Conservation (phyloP, 2,888 invertebrate species). For the Hirtodrosophila alboralis region DNA sequence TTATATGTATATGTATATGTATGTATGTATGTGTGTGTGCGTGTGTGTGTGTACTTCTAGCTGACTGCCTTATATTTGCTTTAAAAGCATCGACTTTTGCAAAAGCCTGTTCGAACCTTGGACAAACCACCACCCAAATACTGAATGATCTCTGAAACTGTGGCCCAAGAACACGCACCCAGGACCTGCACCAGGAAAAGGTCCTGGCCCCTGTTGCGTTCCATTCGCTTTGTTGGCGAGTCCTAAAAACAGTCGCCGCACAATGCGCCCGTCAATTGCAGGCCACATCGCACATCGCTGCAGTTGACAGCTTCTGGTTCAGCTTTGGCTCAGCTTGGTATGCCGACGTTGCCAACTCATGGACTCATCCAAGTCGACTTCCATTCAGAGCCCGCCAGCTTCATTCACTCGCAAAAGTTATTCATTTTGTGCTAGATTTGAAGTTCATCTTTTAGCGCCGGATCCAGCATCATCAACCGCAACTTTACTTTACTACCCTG, state of each 20-base stretch:
- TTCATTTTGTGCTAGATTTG: slow-evolving; percentile 70
- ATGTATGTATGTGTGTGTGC: slow-evolving; percentile 1
- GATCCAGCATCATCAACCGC: slow-evolving; percentile 7
- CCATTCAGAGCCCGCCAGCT: slow-evolving; percentile 27
- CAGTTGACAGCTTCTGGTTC: slow-evolving; percentile 76
- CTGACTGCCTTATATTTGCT: slow-evolving; percentile 66
- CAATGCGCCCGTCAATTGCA: slow-evolving; percentile 84
- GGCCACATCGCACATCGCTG: slow-evolving; percentile 71
- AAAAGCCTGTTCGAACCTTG: slow-evolving; percentile 44
- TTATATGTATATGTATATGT: background rate
- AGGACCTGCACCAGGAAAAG: slow-evolving; percentile 1
- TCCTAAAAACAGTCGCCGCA: slow-evolving; percentile 75
- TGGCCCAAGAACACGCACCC: background rate
- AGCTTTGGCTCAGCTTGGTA: slow-evolving; percentile 23
- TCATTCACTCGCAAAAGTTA: slow-evolving; percentile 56
- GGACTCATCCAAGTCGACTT: slow-evolving; percentile 37
- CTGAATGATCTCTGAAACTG: slow-evolving; percentile 38
- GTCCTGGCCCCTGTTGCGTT: slow-evolving; percentile 66
- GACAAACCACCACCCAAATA: slow-evolving; percentile 58
- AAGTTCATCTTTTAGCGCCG: slow-evolving; percentile 61
- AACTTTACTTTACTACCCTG: no score
- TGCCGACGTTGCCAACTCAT: slow-evolving; percentile 44
- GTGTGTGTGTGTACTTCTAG: slow-evolving; percentile 39
- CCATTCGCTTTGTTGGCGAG: slow-evolving; percentile 59
- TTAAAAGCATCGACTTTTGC: slow-evolving; percentile 52